Base-by-base conservation (phyloP, 2,888 invertebrate genomes). In the Phrixothrix hirtus region DNA sequence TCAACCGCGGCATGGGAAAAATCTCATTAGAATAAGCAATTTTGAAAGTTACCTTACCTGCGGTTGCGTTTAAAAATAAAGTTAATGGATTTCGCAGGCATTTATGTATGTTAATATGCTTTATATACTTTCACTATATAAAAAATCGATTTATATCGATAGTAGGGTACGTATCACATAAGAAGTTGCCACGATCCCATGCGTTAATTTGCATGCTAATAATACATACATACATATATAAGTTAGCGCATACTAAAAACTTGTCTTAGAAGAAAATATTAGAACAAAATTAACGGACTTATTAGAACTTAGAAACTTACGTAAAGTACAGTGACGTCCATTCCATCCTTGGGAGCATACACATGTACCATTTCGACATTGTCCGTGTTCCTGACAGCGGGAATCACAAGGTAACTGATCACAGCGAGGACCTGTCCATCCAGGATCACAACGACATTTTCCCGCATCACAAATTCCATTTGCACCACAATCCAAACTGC, bases 331-430 rank as follows among this genome's bases (percentile, higher is more conserved):
- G 75, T 97, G 95, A 67, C 89, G 86, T 60, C 99, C 99, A 75
- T 98, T 98, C 97, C 97, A 99, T 59, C 98, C 98, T 74, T 93
- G 91, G 43, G 92, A 89, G 75, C 99, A 99, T 45, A 95, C 89
- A 75, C 99, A 99, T 38, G 95, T 95, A 54, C 98, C 98, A 76
- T 98, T 97, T 73, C 91, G 89, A 79, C 99, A 99, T 73, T 92
- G 92, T 12, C 99, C 99, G 71, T 98, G 95, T 66, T 92, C 91
- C 44, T 89, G 88, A 76, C 99, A 99, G 55, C 95, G 84, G 55
- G 83, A 77, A 75, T 97, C 96, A 76, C 97, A 97, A 14, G 92
- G 91, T 61, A 92, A 81, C 68, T 92, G 91, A 76, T 93, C 92
- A 75, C 98, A 98, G 55, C 89, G 84, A 43, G 89, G 83, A 27